These are phyloP conservation scores for Lymantria dispar DNA, from an alignment of 2,888 invertebrate genomes.

Conservation along the genomic window DNA sequence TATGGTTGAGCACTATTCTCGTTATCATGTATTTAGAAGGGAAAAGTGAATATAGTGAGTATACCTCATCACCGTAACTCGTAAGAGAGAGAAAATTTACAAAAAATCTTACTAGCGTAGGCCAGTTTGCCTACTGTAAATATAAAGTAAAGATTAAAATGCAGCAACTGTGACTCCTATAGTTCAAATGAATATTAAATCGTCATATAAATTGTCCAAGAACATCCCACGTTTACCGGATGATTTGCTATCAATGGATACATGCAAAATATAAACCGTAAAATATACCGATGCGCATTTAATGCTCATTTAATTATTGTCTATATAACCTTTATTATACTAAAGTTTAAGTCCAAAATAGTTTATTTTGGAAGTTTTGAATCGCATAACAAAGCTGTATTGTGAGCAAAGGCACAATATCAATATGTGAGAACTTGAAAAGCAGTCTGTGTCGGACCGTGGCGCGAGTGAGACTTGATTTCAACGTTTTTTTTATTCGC, in stretches of 20 bases:
- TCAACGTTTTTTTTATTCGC: constrained; percentile 19
- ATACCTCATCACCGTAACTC: no score
- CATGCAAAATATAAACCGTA: constrained; percentile 37
- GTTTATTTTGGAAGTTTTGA: constrained; percentile 25
- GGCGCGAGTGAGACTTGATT: constrained; percentile 35
- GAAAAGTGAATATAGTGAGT: no score
- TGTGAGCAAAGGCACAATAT: constrained; percentile 35
- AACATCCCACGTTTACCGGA: constrained; percentile 32
- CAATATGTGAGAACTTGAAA: constrained; percentile 9
- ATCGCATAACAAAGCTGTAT: constrained; percentile 35
- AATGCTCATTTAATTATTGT: background rate
- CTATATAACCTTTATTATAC: constrained; percentile 19
- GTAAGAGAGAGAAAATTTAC: no score
- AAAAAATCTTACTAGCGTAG: no score
- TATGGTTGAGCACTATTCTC: no score
- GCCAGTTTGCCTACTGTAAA: no score
- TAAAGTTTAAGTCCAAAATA: constrained; percentile 35
- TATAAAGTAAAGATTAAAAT: no score
- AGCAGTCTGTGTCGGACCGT: constrained; percentile 52
- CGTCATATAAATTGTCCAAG: constrained; percentile 18
- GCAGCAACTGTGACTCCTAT: no score
- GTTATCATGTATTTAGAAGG: no score
- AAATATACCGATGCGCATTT: constrained; percentile 19
- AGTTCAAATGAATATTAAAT: no score
- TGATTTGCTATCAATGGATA: constrained; percentile 36